Percentiles rank a stretch among this genome's conserved stretches.
These are phyloP conservation scores for Microctonus hyperodae DNA, from an alignment of 2,888 invertebrate genomes.

Conservation along the genomic window DNA sequence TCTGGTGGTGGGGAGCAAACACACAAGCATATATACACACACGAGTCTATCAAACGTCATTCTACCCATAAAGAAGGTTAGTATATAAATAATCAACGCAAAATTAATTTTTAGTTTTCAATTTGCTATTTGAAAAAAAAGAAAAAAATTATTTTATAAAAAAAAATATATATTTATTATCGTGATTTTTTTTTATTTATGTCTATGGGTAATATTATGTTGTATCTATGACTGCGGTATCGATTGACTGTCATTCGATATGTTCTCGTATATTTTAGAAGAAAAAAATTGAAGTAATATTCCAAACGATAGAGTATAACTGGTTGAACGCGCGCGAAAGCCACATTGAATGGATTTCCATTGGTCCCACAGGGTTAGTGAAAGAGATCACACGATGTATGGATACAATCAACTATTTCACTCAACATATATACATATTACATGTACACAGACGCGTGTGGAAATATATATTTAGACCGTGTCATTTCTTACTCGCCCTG, in stretches of 20 bases:
- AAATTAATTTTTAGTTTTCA: neutral
- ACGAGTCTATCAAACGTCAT: neutral
- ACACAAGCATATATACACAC: neutral
- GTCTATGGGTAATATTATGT: constrained; percentile 4
- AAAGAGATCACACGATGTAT: neutral
- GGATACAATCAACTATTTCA: neutral
- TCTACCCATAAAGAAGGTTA: constrained; percentile 7
- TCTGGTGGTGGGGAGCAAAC: neutral
- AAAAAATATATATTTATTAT: neutral
- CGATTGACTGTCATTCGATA: constrained; percentile 41
- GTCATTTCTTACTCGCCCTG: neutral
- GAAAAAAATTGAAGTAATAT: constrained; percentile 6
- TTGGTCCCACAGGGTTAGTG: constrained; percentile 30
- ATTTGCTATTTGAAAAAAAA: neutral
- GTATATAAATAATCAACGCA: neutral
- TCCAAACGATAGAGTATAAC: constrained; percentile 56
- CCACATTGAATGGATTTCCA: constrained; percentile 9
- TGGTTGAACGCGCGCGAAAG: constrained; percentile 46
- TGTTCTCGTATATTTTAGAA: constrained; percentile 38
- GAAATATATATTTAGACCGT: too few species aligned
- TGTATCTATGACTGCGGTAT: constrained; percentile 31
- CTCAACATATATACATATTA: neutral
- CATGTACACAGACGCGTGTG: too few species aligned
- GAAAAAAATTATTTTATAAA: neutral
- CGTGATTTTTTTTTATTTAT: neutral